Conservation (phyloP, 2,888 invertebrate genomes). For the Lasius platythorax region DNA sequence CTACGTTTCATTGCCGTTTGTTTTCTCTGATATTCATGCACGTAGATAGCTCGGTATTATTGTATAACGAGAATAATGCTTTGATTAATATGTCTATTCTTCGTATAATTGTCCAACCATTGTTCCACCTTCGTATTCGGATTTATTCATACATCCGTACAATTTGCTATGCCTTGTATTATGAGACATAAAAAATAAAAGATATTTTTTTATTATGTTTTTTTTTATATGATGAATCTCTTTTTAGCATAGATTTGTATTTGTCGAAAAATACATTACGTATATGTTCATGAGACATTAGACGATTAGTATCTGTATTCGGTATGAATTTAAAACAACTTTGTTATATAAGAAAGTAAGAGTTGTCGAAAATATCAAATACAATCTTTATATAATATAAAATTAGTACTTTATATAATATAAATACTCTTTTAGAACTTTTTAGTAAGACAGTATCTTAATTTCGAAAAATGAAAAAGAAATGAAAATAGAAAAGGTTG, state of each 20-base stretch:
- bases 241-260: not conserved
- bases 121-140: slow-evolving; percentile 16
- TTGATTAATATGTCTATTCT: slow-evolving; percentile 52
- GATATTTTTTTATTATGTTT: not conserved
- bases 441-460: too few species aligned
- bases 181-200: slow-evolving; percentile 21
- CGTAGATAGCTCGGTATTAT: slow-evolving; percentile 6
- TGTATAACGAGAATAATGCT: slow-evolving; percentile 37
- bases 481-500: too few species aligned
- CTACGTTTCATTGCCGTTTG: slow-evolving; percentile 49
- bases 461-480: too few species aligned
- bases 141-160: slow-evolving; percentile 10
- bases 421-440: too few species aligned
- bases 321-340: too few species aligned
- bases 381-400: too few species aligned
- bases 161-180: not conserved
- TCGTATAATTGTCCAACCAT: slow-evolving; percentile 30
- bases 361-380: too few species aligned
- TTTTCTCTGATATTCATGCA: slow-evolving; percentile 45
- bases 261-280: not conserved
- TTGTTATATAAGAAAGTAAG: too few species aligned
- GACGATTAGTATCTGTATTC: too few species aligned
- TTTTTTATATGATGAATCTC: not conserved
- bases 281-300: not conserved
- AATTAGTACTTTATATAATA: too few species aligned